Base-by-base conservation (phyloP, 2,797 vertebrate species). In the Emydoidea blandingii region DNA sequence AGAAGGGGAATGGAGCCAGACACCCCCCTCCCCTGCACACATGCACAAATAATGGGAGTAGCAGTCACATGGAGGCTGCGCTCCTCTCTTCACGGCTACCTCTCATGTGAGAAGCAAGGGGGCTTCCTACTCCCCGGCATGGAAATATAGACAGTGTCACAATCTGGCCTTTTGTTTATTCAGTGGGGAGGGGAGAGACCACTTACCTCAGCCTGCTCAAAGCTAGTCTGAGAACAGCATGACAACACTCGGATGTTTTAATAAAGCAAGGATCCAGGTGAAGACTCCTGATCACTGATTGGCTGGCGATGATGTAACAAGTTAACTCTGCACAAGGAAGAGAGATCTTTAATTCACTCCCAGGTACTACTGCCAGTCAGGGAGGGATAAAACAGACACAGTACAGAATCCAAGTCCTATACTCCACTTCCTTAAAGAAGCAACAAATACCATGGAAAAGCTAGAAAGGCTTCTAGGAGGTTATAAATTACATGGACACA, bases 401-500 rank as follows among this genome's bases (percentile, higher is more conserved):
- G 86, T 18, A 82, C 23, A 65, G 53, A 44, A 56, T 21, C n/a
- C 54, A 23, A 0, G 0, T 34, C 62, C 27, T 85, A 52, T 52
- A 44, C 37, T 4, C 76, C 49, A 76, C 87, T 88, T 59, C 79
- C 59, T 29, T 29, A 49, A 72, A 54, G 78, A 54, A 85, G 62
- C 2, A 0, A 59, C 52, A 56, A 27, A 56, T 54, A 54, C 21
- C 53, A 54, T 1, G 1, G 65, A 12, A 74, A 34, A 41, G 92
- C 21, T 16, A 6, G 16, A 37, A 8, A 29, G 47, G 74, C 81
- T 81, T 57, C 1, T 0, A 54, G 44, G 50, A 12, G 12, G 12
- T 81, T 6, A 5, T 0, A 19, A 78, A 50, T 47, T 37, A 47
- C 19, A 3, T 1, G 4, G n/a, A 21, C 52, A 53, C 0, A 0